These are phyloP conservation scores for Pteromalus puparum DNA, from an alignment of 1,140 invertebrate genomes.

Conservation along the genomic window DNA sequence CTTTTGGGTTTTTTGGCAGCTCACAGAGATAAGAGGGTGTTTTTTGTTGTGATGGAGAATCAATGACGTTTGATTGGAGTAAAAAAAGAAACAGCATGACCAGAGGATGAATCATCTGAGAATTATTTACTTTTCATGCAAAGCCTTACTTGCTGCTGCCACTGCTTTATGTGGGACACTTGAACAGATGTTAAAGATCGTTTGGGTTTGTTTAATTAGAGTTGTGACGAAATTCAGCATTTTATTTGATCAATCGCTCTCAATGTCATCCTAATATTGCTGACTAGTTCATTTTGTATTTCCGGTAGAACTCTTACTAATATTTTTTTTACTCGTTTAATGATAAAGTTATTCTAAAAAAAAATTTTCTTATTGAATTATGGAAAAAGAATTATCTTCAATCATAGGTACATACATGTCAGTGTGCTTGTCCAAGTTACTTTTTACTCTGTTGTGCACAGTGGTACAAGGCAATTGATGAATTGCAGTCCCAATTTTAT, in stretches of 20 bases:
- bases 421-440: no score
- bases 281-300: background rate
- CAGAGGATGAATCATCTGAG: constrained; percentile 21
- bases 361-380: no score
- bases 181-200: background rate
- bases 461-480: no score
- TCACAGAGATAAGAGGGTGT: background rate
- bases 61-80: background rate
- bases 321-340: no score
- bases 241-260: background rate
- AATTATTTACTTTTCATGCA: constrained; percentile 40
- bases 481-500: no score
- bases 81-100: background rate
- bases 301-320: no score
- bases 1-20: background rate
- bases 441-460: no score
- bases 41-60: background rate
- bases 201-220: background rate
- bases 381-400: no score
- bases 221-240: background rate
- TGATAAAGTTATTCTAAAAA: no score
- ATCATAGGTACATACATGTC: no score
- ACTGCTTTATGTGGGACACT: background rate
- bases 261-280: background rate
- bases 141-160: background rate